Conservation (phyloP, 2,113 vertebrate species). For the Poecile atricapillus region DNA sequence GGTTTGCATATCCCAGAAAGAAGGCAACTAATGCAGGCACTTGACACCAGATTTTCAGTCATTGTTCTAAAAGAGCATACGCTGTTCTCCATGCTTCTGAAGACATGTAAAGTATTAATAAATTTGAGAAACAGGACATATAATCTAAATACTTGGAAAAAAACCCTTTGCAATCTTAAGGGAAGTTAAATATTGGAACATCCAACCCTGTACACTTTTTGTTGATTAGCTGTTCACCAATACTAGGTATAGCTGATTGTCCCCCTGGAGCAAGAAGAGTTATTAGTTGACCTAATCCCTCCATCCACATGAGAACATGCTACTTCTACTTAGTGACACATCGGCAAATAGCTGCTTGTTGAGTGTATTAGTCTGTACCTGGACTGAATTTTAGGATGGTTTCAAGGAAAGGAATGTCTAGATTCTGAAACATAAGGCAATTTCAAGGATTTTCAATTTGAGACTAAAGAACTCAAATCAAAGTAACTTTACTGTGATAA, state of each 20-base stretch:
- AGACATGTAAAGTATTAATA: background rate
- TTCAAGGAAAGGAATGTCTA: background rate
- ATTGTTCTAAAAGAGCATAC: background rate
- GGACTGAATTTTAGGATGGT: background rate
- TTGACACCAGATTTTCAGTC: background rate
- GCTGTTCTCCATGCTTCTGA: background rate
- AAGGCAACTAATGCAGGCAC: background rate
- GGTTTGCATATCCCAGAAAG: background rate
- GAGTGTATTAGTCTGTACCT: background rate
- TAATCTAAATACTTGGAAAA: background rate
- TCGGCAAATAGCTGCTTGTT: background rate
- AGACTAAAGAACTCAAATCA: background rate
- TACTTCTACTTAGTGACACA: background rate
- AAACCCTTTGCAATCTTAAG: background rate
- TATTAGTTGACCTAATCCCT: background rate
- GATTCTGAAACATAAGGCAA: background rate
- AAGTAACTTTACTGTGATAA: background rate
- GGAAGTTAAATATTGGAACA: background rate
- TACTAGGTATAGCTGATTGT: background rate
- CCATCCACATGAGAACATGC: background rate
- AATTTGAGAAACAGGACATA: background rate
- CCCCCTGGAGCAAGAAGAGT: background rate
- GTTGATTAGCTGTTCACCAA: background rate
- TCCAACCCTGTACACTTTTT: background rate
- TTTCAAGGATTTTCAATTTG: background rate